Evolutionary conservation across 2,888 invertebrate species (phyloP).

Genomic region (Rhagium mordax): DNA sequence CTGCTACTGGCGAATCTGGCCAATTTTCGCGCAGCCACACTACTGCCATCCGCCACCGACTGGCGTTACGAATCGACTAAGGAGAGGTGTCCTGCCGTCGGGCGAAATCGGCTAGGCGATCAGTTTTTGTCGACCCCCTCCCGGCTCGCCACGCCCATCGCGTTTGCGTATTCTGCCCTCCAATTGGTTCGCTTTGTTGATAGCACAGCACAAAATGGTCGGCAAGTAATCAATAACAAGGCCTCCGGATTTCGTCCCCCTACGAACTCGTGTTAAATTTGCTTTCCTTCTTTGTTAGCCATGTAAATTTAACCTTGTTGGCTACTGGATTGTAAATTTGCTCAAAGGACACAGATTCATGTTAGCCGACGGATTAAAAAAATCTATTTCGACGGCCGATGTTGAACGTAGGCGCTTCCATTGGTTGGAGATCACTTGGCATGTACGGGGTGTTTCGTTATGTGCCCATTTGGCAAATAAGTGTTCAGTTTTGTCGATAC

Average conservation of each 20-base stretch:
- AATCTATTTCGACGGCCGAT: slow-evolving; percentile 21
- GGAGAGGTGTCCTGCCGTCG: slow-evolving; percentile 47
- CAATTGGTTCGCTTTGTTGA: slow-evolving; percentile 62
- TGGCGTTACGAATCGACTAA: slow-evolving; percentile 48
- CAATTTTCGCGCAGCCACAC: slow-evolving; percentile 12
- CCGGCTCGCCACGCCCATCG: slow-evolving; percentile 52
- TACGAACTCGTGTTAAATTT: slow-evolving; percentile 58
- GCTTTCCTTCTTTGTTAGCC: slow-evolving; percentile 61
- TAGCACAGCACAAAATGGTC: slow-evolving; percentile 68
- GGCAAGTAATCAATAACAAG: slow-evolving; percentile 67
- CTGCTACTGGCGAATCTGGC: slow-evolving; percentile 2
- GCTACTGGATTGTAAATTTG: slow-evolving; percentile 48
- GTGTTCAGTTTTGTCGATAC: too few species aligned
- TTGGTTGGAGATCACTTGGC: not conserved
- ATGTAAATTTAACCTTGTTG: slow-evolving; percentile 63
- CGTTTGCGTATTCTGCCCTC: slow-evolving; percentile 53
- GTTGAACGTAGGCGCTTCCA: slow-evolving; percentile 4
- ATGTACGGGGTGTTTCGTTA: not conserved
- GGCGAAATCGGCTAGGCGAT: slow-evolving; percentile 53
- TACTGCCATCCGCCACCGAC: slow-evolving; percentile 30
- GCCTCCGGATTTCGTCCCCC: slow-evolving; percentile 53
- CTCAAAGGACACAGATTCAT: slow-evolving; percentile 40
- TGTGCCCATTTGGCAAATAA: too few species aligned
- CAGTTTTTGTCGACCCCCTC: slow-evolving; percentile 47
- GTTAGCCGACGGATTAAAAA: slow-evolving; percentile 34